These are phyloP conservation scores for Apistogramma diplotaenia DNA, from an alignment of 2,113 vertebrate species.

Conservation along the genomic window DNA sequence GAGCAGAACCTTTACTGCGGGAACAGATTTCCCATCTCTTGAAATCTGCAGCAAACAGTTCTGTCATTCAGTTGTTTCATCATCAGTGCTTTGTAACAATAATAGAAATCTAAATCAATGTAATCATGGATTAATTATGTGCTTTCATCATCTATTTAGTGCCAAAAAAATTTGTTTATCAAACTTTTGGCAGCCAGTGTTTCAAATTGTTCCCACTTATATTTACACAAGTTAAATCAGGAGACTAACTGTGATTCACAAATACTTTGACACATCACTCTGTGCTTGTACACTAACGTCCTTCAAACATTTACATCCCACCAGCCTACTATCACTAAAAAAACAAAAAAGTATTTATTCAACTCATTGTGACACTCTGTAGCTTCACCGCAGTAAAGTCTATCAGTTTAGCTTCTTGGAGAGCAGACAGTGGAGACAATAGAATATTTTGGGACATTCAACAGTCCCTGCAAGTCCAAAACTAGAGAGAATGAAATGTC, in stretches of 20 bases:
- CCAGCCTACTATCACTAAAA: neutral
- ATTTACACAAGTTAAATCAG: neutral
- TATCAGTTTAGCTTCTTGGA: neutral
- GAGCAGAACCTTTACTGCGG: neutral
- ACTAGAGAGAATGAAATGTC: fast-evolving
- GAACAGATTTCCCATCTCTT: neutral
- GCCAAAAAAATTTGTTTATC: neutral
- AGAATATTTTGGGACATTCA: neutral
- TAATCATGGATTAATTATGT: neutral
- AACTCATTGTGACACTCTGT: neutral
- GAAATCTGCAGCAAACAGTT: fast-evolving
- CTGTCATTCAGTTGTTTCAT: neutral
- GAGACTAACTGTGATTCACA: neutral
- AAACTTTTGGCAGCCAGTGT: too few relatives aligned
- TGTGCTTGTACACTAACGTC: neutral
- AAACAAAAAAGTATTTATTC: neutral
- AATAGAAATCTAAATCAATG: neutral
- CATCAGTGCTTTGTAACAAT: neutral
- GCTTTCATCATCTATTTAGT: neutral
- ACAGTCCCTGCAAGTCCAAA: neutral
- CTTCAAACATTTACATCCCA: neutral
- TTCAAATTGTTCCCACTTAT: neutral
- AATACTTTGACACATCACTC: too few relatives aligned
- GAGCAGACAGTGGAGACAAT: neutral
- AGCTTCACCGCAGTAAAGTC: neutral